Percentiles rank a stretch among this genome's conserved stretches.
Evolutionary conservation across 2,888 invertebrate species (phyloP).

Genomic region (Athalia rosae): DNA sequence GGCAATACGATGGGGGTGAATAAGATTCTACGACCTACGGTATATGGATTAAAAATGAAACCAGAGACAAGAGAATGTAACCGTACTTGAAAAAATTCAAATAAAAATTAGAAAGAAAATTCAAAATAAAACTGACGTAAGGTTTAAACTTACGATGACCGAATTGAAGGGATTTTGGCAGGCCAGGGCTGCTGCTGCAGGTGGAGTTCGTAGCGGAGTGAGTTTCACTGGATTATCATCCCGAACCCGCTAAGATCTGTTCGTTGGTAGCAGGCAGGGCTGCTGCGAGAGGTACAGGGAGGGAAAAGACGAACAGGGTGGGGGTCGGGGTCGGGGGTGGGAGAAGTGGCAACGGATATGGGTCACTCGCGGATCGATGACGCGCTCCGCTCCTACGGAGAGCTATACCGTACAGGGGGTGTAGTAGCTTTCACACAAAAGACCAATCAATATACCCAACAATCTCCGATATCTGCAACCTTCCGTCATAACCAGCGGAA

Average conservation of each 20-base stretch:
- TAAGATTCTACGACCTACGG: conserved; percentile 7
- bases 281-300: conserved; percentile 54
- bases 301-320: conserved; percentile 42
- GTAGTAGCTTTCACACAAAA: conserved; percentile 61
- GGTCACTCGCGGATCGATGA: conserved; percentile 72
- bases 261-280: conserved; percentile 64
- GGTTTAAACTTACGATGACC: conserved; percentile 70
- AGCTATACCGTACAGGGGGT: conserved; percentile 55
- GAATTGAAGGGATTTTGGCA: conserved; percentile 73
- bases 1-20: conserved; percentile 18
- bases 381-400: conserved; percentile 65
- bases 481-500: conserved; percentile 25
- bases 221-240: conserved; percentile 67
- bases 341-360: conserved; percentile 64
- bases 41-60: background rate
- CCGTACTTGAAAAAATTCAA: background rate
- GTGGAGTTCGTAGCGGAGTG: conserved; percentile 57
- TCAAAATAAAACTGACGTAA: conserved; percentile 27
- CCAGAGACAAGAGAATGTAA: background rate
- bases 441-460: conserved; percentile 71
- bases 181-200: conserved; percentile 70
- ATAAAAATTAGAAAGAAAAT: conserved; percentile 5
- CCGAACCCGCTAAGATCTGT: conserved; percentile 65
- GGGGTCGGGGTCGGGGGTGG: conserved; percentile 50
- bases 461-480: conserved; percentile 65